A percentile compares a stretch with the other conserved stretches of the same genome.
These are phyloP conservation scores for Diaprepes abbreviatus DNA, from an alignment of 2,888 invertebrate genomes.

Conservation along the genomic window DNA sequence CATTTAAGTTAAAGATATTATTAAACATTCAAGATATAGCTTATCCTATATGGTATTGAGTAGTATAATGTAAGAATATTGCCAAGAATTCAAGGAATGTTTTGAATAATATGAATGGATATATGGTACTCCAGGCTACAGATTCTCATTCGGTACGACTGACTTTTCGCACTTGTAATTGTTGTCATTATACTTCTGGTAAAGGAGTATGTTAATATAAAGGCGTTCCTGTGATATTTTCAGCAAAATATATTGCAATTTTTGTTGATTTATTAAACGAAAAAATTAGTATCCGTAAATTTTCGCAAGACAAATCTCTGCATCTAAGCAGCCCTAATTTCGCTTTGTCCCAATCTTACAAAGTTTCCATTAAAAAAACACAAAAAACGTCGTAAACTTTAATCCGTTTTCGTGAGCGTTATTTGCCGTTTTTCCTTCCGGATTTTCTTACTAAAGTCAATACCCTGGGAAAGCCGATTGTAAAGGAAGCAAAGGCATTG, in stretches of 20 bases:
- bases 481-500: constrained; percentile 21
- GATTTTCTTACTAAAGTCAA: constrained; percentile 26
- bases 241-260: background rate
- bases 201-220: no score
- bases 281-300: constrained; percentile 11
- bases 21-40: no score
- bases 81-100: no score
- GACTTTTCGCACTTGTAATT: no score
- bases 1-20: no score
- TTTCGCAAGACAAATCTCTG: constrained; percentile 12
- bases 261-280: constrained; percentile 3
- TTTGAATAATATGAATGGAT: no score
- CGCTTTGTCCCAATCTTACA: constrained; percentile 12
- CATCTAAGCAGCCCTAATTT: constrained; percentile 10
- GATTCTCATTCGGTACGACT: no score
- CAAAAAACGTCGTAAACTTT: constrained; percentile 28
- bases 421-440: constrained; percentile 32
- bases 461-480: constrained; percentile 23
- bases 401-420: constrained; percentile 26
- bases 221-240: background rate
- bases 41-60: no score
- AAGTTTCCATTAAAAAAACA: constrained; percentile 39
- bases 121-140: no score
- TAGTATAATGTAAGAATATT: no score
- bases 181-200: no score